Evolutionary conservation across 2,113 vertebrate species (phyloP), one percentile per base, ranked within the genome.

Genomic region (Grammomys dolichurus): DNA sequence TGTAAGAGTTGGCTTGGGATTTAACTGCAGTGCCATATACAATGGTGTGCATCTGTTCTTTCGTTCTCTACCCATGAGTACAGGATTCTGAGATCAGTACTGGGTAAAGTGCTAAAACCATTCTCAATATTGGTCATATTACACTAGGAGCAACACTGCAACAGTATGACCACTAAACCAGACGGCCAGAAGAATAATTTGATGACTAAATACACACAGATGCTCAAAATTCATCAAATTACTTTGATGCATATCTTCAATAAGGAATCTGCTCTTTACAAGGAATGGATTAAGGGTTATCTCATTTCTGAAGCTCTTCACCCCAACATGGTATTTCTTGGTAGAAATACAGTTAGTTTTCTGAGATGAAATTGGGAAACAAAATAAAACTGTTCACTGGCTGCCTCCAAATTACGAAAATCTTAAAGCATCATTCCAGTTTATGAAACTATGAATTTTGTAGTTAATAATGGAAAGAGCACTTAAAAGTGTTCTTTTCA

Each of bases 331-430:
- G 46, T 78, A 31, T 92, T 28, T 95, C 73, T 92, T 92, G 58
- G 43, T 80, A 89, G 86, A 90, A 91, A 97, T 72, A 84, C 1
- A 28, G 28, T 77, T 96, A 26, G 26, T 81, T 96, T 96, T 86
- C 22, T 82, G 56, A 92, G 16, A 94, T 72, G 76, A 88, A 96
- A 89, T 24, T 65, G 24, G 82, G 22, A 89, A 73, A 40, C 20
- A 81, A 5, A 91, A 93, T 13, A 94, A 73, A 60, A 87, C 73
- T 16, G 19, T 94, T 92, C 20, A 70, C 77, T 77, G 36, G 36
- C 1, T 78, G 26, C 58, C 26, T 31, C 88, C 26, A 91, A 86
- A 87, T 94, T 93, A 87, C 73, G 2, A 95, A 89, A 90, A 84
- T n/a, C 28, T 31, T 76, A n/a, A 96, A 3, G 40, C 28, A 80